Conservation (phyloP, 2,888 invertebrate species). For the Drosophila emarginata region DNA sequence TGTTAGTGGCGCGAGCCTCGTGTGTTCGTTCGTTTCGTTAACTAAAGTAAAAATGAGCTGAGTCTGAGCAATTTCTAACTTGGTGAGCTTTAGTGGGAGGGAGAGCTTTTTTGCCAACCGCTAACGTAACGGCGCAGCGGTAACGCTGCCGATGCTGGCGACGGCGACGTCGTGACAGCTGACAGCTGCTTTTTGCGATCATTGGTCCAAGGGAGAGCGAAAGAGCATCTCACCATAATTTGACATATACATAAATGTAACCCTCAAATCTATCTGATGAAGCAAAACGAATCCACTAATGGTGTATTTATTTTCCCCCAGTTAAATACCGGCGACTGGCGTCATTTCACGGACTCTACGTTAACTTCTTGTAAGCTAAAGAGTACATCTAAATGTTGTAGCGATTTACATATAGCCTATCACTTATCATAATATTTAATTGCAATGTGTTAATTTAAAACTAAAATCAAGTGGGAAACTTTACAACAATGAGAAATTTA, state of each 20-base stretch:
- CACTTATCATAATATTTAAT: too few relatives aligned
- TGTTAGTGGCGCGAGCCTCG: constrained; percentile 70
- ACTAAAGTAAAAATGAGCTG: constrained; percentile 70
- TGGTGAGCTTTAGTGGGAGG: constrained; percentile 9
- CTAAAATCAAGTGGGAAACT: too few relatives aligned
- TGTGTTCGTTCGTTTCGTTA: constrained; percentile 79
- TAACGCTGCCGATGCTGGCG: neutral
- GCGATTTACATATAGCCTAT: too few relatives aligned
- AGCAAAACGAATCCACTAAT: too few relatives aligned
- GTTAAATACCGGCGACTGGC: too few relatives aligned
- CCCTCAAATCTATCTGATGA: too few relatives aligned
- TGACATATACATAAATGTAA: neutral
- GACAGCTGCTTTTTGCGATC: constrained; percentile 29
- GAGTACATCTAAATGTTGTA: too few relatives aligned
- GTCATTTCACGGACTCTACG: too few relatives aligned
- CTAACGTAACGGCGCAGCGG: neutral
- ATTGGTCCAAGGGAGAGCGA: constrained; percentile 16
- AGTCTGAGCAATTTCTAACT: constrained; percentile 40
- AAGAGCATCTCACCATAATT: constrained; percentile 17
- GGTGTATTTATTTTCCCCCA: too few relatives aligned
- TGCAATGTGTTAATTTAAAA: too few relatives aligned
- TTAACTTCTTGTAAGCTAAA: too few relatives aligned
- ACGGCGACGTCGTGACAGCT: constrained; percentile 26
- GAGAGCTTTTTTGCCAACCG: constrained; percentile 20
- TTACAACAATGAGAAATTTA: too few relatives aligned